Percentiles rank a stretch among this genome's conserved stretches.
Evolutionary conservation across 2,888 invertebrate genomes (phyloP).

Genomic region (Cenopis cana): DNA sequence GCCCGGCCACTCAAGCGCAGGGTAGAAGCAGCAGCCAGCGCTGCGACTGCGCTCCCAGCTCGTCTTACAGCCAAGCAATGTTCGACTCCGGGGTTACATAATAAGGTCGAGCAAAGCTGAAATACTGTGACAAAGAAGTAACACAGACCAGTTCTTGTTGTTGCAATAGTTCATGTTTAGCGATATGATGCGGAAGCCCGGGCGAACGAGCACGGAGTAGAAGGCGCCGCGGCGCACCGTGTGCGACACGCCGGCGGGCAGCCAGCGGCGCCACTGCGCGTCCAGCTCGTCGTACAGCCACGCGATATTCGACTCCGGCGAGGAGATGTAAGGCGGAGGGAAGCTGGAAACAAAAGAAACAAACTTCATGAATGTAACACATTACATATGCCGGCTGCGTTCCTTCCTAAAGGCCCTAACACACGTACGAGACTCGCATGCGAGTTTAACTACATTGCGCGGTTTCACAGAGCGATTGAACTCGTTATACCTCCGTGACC

Average conservation of each 20-base stretch:
- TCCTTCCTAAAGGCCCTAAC: too few species aligned
- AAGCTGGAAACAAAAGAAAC: conserved; percentile 85
- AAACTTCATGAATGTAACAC: not conserved
- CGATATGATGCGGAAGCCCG: conserved; percentile 95
- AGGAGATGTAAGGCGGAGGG: conserved; percentile 93
- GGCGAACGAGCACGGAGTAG: conserved; percentile 95
- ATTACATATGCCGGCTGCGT: not conserved
- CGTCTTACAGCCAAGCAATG: too few species aligned
- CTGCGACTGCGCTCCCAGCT: too few species aligned
- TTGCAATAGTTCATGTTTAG: conserved; percentile 99
- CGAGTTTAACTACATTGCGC: too few species aligned
- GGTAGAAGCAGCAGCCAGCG: too few species aligned
- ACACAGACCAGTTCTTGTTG: conserved; percentile 93
- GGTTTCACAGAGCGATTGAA: too few species aligned
- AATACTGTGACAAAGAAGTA: not conserved
- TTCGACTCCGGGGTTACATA: too few species aligned
- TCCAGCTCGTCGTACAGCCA: conserved; percentile 97
- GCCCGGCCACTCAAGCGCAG: too few species aligned
- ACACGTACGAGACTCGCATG: too few species aligned
- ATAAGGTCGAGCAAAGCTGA: too few species aligned
- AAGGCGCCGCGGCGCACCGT: conserved; percentile 95
- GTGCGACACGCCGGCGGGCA: conserved; percentile 94
- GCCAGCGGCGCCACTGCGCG: conserved; percentile 95
- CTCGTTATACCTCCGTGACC: too few species aligned
- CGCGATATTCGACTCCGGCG: conserved; percentile 91